Percentiles rank a stretch among this genome's conserved stretches.
Conservation (phyloP, 2,888 invertebrate genomes). For the Zaprionus lineosus region DNA sequence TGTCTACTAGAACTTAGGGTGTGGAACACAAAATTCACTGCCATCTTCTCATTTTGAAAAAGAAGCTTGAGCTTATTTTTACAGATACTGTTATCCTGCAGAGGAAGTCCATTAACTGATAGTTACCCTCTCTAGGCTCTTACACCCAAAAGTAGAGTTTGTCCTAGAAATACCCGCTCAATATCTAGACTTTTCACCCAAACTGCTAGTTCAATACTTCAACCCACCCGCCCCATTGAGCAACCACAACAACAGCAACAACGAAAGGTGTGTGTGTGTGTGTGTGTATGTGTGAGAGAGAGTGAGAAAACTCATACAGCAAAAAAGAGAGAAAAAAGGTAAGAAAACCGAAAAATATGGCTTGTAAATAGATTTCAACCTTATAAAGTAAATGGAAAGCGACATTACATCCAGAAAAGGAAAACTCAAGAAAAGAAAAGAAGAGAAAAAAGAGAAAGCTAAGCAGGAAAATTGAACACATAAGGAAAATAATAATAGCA, state of each 20-base stretch:
- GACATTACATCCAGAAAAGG: constrained; percentile 29
- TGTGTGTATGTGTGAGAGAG: too few relatives aligned
- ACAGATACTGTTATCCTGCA: neutral
- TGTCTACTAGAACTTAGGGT: too few relatives aligned
- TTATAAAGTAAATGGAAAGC: constrained; percentile 56
- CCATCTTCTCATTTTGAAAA: too few relatives aligned
- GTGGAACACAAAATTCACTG: too few relatives aligned
- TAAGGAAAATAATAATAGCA: constrained; percentile 33
- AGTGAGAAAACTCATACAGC: neutral
- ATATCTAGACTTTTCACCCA: constrained; percentile 26
- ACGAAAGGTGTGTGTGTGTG: constrained; percentile 42
- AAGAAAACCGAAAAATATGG: constrained; percentile 49
- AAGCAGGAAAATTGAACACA: constrained; percentile 12
- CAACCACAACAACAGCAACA: constrained; percentile 24
- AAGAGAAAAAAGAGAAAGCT: constrained; percentile 1
- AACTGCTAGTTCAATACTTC: constrained; percentile 1
- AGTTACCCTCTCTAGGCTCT: constrained; percentile 1
- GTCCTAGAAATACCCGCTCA: constrained; percentile 2
- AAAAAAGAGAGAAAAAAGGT: too few relatives aligned
- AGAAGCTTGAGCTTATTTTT: too few relatives aligned
- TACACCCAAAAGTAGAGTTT: constrained; percentile 4
- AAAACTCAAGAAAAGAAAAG: constrained; percentile 12
- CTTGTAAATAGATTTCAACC: constrained; percentile 68
- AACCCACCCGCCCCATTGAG: constrained; percentile 2
- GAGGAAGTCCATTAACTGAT: neutral